phyloP scores from a whole-genome alignment of 2,888 invertebrate genomes.

The Cephus runcator region DNA sequence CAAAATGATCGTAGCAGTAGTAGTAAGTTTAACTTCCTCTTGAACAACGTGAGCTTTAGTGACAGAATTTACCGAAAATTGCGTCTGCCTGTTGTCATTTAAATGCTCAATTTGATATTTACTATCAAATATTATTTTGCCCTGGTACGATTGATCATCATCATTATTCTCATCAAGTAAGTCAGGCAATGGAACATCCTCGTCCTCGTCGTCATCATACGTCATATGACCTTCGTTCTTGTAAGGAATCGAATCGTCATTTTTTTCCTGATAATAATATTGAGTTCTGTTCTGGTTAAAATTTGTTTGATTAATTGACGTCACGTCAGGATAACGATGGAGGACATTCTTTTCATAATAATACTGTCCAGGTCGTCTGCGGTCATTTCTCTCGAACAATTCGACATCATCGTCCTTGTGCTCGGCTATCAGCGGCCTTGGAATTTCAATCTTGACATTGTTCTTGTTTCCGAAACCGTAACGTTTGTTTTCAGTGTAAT shows the following conservation, averaged over 20 bases:
- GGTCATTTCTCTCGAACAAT: background rate
- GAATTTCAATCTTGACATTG: conserved; percentile 25
- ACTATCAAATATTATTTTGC: conserved; percentile 7
- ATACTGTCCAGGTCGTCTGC: conserved; percentile 31
- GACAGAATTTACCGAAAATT: background rate
- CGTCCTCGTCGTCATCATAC: background rate
- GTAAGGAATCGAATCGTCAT: background rate
- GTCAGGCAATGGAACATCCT: background rate
- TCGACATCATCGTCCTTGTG: conserved; percentile 14
- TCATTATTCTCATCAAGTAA: background rate
- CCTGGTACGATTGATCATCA: background rate
- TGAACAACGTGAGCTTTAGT: conserved; percentile 11
- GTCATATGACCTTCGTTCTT: background rate
- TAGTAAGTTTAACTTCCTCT: conserved; percentile 15
- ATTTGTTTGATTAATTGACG: background rate
- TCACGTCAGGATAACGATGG: conserved; percentile 37
- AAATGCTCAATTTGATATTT: conserved; percentile 15
- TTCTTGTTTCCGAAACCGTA: conserved; percentile 8
- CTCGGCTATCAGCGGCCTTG: conserved; percentile 25
- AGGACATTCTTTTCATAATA: conserved; percentile 48
- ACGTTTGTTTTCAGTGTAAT: conserved; percentile 11
- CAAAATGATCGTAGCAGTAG: conserved; percentile 19
- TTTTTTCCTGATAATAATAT: background rate
- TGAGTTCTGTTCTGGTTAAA: background rate
- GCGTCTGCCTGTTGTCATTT: background rate